These are phyloP conservation scores for Sardina pilchardus DNA, from an alignment of 2,113 vertebrate species.

Conservation along the genomic window DNA sequence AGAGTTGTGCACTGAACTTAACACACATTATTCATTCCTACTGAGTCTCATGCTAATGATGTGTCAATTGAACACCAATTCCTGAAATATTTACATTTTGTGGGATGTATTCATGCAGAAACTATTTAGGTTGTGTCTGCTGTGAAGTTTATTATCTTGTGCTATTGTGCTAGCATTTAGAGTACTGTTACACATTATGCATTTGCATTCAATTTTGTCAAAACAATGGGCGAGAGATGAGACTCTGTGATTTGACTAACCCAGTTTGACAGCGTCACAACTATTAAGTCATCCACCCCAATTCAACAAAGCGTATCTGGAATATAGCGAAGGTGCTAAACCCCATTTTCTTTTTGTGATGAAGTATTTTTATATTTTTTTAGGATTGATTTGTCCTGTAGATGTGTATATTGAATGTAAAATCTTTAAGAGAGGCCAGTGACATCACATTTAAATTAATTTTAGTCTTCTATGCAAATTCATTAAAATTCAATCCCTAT, in stretches of 20 bases:
- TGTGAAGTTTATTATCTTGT: neutral
- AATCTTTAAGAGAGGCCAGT: neutral
- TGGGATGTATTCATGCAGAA: constrained; percentile 57
- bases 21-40: neutral
- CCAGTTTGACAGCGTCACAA: constrained; percentile 59
- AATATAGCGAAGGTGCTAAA: constrained; percentile 39
- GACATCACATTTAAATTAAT: neutral
- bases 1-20: neutral
- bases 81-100: constrained; percentile 1
- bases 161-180: neutral
- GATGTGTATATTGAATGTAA: neutral
- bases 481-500: neutral
- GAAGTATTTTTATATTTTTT: neutral
- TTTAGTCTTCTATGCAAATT: neutral
- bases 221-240: neutral
- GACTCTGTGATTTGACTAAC: constrained; percentile 41
- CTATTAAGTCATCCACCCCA: constrained; percentile 59
- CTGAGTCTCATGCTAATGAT: constrained; percentile 1
- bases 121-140: constrained; percentile 51
- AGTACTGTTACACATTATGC: neutral
- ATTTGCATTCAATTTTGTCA: neutral
- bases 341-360: neutral
- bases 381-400: neutral
- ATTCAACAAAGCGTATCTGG: constrained; percentile 51
- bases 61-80: neutral